phyloP scores from a whole-genome alignment of 2,797 vertebrate genomes.

The Microcaecilia unicolor region DNA sequence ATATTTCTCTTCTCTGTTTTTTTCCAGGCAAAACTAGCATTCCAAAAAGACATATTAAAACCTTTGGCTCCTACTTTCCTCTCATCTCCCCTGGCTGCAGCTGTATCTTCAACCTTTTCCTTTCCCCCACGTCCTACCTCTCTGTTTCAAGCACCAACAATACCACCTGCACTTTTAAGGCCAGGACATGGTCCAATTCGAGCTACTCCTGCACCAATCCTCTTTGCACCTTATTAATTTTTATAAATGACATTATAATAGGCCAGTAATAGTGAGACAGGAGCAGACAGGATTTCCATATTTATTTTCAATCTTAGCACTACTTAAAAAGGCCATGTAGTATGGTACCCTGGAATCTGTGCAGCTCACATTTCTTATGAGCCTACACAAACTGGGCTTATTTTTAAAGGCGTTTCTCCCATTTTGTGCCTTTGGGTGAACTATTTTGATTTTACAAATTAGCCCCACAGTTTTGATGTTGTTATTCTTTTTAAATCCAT shows the following conservation, averaged over 20 bases:
- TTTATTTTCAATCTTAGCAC: too few species aligned
- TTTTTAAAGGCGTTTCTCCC: too few species aligned
- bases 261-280: slow-evolving; percentile 28
- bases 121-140: slow-evolving; percentile 67
- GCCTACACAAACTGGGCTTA: too few species aligned
- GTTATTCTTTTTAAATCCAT: too few species aligned
- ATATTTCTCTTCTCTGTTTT: slow-evolving; percentile 2
- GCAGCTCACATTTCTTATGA: too few species aligned
- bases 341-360: not conserved
- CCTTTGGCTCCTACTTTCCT: slow-evolving; percentile 77
- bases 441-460: too few species aligned
- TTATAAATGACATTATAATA: not conserved
- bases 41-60: slow-evolving; percentile 81
- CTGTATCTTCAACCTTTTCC: slow-evolving; percentile 60
- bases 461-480: too few species aligned
- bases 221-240: slow-evolving; percentile 79
- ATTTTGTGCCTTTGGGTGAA: too few species aligned
- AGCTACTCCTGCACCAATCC: slow-evolving; percentile 73
- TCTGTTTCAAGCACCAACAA: slow-evolving; percentile 68
- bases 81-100: slow-evolving; percentile 66
- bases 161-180: slow-evolving; percentile 74
- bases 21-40: slow-evolving; percentile 72
- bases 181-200: slow-evolving; percentile 82
- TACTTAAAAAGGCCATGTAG: slow-evolving; percentile 15
- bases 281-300: slow-evolving; percentile 14